A percentile compares a stretch with the other conserved stretches of the same genome.
Conservation (phyloP, 2,888 invertebrate species). For the Dynastes tityus region DNA sequence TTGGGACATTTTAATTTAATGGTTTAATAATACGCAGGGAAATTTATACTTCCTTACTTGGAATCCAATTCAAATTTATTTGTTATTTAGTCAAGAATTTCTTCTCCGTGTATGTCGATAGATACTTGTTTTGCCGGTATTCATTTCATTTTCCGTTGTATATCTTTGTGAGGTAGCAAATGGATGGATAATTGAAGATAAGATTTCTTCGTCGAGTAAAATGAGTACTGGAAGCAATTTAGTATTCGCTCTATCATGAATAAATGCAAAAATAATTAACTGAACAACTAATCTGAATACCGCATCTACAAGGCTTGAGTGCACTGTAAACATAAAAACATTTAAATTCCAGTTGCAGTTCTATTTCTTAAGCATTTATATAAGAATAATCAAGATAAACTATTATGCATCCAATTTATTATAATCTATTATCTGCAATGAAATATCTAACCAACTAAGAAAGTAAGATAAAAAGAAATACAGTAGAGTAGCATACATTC, state of each 20-base stretch:
- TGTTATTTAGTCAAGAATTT: slow-evolving; percentile 17
- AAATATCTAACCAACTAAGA: too few species aligned
- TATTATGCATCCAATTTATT: too few species aligned
- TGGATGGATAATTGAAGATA: not conserved
- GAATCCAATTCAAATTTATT: slow-evolving; percentile 6
- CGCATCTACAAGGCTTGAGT: not conserved
- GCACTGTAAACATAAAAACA: not conserved
- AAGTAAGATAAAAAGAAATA: too few species aligned
- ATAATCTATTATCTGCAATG: too few species aligned
- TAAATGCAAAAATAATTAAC: not conserved
- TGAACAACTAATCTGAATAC: not conserved
- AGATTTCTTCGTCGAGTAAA: slow-evolving; percentile 1
- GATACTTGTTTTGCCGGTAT: slow-evolving; percentile 1
- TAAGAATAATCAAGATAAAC: too few species aligned
- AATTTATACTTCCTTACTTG: slow-evolving; percentile 36
- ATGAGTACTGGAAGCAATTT: slow-evolving; percentile 7
- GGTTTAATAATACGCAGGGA: slow-evolving; percentile 28
- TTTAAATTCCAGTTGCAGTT: not conserved
- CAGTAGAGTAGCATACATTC: too few species aligned
- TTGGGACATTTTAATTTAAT: slow-evolving; percentile 37
- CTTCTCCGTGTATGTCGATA: slow-evolving; percentile 19
- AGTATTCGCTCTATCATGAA: not conserved
- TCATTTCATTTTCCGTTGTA: slow-evolving; percentile 21
- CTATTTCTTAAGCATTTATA: too few species aligned
- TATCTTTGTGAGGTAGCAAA: not conserved